These are phyloP conservation scores for Marmota flaviventris DNA, from an alignment of 2,113 vertebrate species.

Conservation along the genomic window DNA sequence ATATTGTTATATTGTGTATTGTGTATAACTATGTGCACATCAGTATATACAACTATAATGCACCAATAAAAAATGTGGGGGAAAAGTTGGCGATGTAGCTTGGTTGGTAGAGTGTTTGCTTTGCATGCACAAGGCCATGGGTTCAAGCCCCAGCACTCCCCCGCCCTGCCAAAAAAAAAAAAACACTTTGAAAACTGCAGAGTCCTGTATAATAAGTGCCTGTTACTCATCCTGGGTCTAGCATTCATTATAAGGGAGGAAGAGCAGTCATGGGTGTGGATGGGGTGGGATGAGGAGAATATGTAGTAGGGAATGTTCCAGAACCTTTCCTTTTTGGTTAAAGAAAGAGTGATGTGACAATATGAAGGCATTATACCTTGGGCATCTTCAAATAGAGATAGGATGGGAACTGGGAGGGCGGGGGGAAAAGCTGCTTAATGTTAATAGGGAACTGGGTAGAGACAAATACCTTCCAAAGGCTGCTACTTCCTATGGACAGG, in stretches of 20 bases:
- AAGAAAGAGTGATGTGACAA: neutral
- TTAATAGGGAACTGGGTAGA: neutral
- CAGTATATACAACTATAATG: too few relatives aligned
- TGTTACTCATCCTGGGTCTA: neutral
- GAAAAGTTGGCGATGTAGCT: too few relatives aligned
- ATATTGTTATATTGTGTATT: too few relatives aligned
- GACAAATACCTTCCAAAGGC: neutral
- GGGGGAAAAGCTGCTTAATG: neutral
- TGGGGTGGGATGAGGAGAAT: neutral
- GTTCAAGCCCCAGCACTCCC: too few relatives aligned
- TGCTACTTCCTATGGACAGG: neutral
- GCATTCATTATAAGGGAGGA: neutral
- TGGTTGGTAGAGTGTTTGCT: too few relatives aligned
- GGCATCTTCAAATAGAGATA: constrained; percentile 43
- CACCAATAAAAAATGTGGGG: too few relatives aligned
- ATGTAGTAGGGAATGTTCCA: neutral
- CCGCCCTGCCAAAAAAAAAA: too few relatives aligned
- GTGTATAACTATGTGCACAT: too few relatives aligned
- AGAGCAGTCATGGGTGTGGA: neutral
- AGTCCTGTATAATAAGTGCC: neutral
- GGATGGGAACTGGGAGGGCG: constrained; percentile 11
- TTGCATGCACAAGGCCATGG: too few relatives aligned
- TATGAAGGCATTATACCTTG: neutral
- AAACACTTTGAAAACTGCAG: neutral
- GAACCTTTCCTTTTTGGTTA: constrained; percentile 35